Evolutionary conservation across 2,113 vertebrate species (phyloP), one percentile per base, ranked within the genome.

Genomic region (Archilochus colubris): DNA sequence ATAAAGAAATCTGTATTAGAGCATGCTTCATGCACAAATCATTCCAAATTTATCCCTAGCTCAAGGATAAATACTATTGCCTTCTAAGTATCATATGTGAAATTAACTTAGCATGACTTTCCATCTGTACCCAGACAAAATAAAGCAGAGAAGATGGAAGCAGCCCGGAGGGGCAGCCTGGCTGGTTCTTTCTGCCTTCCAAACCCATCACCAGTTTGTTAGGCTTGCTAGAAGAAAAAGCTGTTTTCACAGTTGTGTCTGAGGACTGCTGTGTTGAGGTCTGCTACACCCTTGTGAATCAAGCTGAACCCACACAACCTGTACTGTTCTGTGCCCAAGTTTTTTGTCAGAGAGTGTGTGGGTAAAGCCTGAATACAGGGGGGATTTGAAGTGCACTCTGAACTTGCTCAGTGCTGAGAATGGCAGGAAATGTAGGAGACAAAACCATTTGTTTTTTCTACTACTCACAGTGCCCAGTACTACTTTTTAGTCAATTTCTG

Each of bases 1-100:
- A 68, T 74, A 61, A 80, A 91, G 72, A 88, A 95, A 82, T 30
- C 30, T 90, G 38, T 38, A 70, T 83, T 87, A 84, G 36, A 78
- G 30, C 4, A 2, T 27, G 44, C 51, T 91, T 86, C 36, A 14
- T 57, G 61, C 48, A 63, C 9, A 81, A 68, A 78, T 75, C 6
- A 57, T 80, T 86, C 57, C 55, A 53, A 92, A 93, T 83, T 36
- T 44, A 91, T 78, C 61, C 62, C 46, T 87, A 84, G n/a, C 67
- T 89, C 58, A 76, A 79, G 53, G 70, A 72, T 50, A 93, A 89
- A 92, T 57, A 61, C 12, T 63, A 17, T 54, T 81, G 84, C 33
- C 75, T 92, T 61, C 74, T 72, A 89, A 95, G 76, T 79, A 82
- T 62, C 66, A 88, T 28, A 80, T 3, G 3, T 3, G 4, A 92